Conservation (phyloP, 2,113 vertebrate species). For the Gnathochromis pfefferi region DNA sequence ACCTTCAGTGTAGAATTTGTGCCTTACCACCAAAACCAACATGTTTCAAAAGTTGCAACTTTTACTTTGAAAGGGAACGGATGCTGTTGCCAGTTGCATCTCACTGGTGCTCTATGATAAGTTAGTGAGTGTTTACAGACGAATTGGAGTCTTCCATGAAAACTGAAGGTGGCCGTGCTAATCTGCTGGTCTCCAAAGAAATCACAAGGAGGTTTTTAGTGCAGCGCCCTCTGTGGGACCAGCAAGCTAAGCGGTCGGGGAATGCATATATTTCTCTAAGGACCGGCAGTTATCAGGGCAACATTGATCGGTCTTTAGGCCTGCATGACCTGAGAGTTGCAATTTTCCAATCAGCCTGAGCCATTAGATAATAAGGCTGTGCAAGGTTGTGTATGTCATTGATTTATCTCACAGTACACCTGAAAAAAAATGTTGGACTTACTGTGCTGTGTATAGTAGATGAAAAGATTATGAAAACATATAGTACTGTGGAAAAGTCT, state of each 20-base stretch:
- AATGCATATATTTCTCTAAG: not conserved
- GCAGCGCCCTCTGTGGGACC: not conserved
- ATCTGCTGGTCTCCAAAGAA: not conserved
- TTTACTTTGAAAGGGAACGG: not conserved
- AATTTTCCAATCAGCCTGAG: not conserved
- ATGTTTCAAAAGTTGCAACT: not conserved
- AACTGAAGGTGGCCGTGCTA: not conserved
- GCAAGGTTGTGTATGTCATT: not conserved
- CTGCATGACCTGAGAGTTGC: not conserved
- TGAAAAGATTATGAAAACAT: not conserved
- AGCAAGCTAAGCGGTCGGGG: not conserved
- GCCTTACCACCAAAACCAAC: not conserved
- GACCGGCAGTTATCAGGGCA: not conserved
- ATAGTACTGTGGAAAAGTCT: not conserved
- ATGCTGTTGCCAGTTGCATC: not conserved
- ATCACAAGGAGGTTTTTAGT: not conserved
- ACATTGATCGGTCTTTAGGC: not conserved
- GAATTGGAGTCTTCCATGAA: not conserved
- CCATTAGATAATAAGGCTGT: not conserved
- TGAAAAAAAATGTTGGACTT: not conserved
- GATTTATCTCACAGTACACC: not conserved
- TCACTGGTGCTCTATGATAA: not conserved
- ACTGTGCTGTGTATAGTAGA: not conserved
- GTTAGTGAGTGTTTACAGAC: not conserved
- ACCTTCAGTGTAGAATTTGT: not conserved